A percentile compares a stretch with the other conserved stretches of the same genome.
phyloP scores from a whole-genome alignment of 2,888 invertebrate genomes.

The Stramonita haemastoma region DNA sequence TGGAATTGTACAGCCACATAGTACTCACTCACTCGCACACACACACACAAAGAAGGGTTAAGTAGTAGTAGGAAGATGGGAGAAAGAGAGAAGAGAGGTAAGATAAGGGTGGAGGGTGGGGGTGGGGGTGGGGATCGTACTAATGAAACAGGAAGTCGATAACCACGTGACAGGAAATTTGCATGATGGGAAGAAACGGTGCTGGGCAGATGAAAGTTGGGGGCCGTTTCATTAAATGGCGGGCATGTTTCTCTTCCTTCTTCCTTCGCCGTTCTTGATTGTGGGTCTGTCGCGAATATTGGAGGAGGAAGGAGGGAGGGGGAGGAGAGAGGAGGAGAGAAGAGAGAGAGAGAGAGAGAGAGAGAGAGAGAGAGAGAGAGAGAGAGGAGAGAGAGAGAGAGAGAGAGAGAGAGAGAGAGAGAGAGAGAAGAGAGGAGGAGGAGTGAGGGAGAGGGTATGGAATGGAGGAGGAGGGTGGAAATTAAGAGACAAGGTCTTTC shows the following conservation, averaged over 20 bases:
- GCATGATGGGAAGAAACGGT: conserved; percentile 27
- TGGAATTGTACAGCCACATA: too few relatives aligned
- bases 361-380: not conserved
- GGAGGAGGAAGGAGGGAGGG: not conserved
- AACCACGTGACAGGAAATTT: conserved; percentile 36
- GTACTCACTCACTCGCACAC: too few relatives aligned
- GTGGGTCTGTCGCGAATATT: not conserved
- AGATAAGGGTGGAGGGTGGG: not conserved
- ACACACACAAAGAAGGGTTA: not conserved
- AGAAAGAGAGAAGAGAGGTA: not conserved
- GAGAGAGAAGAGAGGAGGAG: not conserved
- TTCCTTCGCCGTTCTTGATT: not conserved
- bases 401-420: not conserved
- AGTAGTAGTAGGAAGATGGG: not conserved
- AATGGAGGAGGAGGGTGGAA: too few relatives aligned
- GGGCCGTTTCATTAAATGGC: conserved; percentile 33
- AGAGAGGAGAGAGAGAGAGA: not conserved
- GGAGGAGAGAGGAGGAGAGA: not conserved
- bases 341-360: not conserved
- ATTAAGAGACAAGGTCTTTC: too few relatives aligned
- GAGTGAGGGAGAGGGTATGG: too few relatives aligned
- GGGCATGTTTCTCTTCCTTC: not conserved
- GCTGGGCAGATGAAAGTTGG: not conserved
- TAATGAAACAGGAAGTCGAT: conserved; percentile 33
- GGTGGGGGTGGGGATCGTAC: not conserved